Percentiles rank a stretch among this genome's conserved stretches.
These are phyloP conservation scores for Chelonoidis abingdonii DNA, from an alignment of 2,113 vertebrate species.

Conservation along the genomic window DNA sequence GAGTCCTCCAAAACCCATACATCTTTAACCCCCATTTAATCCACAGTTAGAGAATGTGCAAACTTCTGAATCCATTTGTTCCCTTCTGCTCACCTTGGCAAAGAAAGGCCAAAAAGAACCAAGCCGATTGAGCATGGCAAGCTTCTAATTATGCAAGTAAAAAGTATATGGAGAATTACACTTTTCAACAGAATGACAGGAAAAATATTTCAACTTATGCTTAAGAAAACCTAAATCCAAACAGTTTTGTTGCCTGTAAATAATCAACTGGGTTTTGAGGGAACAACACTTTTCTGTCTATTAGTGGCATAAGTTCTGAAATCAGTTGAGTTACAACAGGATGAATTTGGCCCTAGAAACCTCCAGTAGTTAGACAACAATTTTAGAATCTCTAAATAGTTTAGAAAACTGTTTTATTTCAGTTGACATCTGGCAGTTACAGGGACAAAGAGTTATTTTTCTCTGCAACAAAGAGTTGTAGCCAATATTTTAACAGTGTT, in stretches of 20 bases:
- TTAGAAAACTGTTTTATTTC: background rate
- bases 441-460: background rate
- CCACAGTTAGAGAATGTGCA: background rate
- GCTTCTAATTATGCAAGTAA: background rate
- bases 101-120: background rate
- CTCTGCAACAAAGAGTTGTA: background rate
- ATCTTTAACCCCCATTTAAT: background rate
- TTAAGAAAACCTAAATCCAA: background rate
- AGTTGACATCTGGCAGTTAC: background rate
- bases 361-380: rapidly evolving
- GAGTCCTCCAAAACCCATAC: background rate
- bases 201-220: background rate
- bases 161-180: background rate
- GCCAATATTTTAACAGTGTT: rapidly evolving
- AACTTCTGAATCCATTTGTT: background rate
- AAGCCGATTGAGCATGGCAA: rapidly evolving
- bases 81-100: background rate
- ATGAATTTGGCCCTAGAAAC: background rate
- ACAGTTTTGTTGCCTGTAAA: background rate
- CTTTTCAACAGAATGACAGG: no score
- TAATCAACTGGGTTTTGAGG: background rate
- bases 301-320: background rate
- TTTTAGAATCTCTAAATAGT: background rate
- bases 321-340: rapidly evolving
- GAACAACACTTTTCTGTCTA: background rate